phyloP scores from a whole-genome alignment of 2,113 vertebrate species.

The Hippolais icterina region DNA sequence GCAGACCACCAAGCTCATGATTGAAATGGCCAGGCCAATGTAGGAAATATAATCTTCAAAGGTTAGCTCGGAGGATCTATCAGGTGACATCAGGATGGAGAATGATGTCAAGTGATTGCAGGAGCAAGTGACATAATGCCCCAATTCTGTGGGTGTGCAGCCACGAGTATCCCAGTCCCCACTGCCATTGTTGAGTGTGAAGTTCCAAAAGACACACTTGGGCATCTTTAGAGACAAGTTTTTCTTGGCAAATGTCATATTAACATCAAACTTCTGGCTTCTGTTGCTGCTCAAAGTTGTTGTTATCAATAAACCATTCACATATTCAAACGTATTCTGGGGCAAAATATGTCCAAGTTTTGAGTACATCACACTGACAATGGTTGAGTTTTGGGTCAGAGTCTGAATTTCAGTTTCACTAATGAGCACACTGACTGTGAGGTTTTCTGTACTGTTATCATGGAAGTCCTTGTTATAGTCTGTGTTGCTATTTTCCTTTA shows the following conservation, averaged over 20 bases:
- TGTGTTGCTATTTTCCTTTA: neutral
- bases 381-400: neutral
- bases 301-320: conserved; percentile 77
- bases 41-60: conserved; percentile 73
- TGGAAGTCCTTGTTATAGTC: conserved; percentile 54
- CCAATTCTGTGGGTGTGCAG: neutral
- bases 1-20: conserved; percentile 78
- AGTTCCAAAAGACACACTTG: conserved; percentile 83
- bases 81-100: conserved; percentile 83
- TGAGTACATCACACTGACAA: conserved; percentile 74
- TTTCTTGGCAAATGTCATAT: conserved; percentile 71
- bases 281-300: conserved; percentile 55
- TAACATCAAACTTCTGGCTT: conserved; percentile 39
- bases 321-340: accelerated
- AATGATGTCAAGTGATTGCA: conserved; percentile 87
- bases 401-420: neutral
- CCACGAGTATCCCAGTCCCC: conserved; percentile 70
- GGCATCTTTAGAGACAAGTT: neutral
- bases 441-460: neutral
- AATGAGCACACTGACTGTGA: conserved; percentile 62
- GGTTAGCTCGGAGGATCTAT: accelerated
- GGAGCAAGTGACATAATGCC: conserved; percentile 61
- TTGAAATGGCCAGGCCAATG: conserved; percentile 77
- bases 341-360: conserved; percentile 70
- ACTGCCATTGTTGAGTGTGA: neutral